A percentile compares a stretch with the other conserved stretches of the same genome.
These are phyloP conservation scores for Bembecia ichneumoniformis DNA, from an alignment of 2,888 invertebrate genomes.

Conservation along the genomic window DNA sequence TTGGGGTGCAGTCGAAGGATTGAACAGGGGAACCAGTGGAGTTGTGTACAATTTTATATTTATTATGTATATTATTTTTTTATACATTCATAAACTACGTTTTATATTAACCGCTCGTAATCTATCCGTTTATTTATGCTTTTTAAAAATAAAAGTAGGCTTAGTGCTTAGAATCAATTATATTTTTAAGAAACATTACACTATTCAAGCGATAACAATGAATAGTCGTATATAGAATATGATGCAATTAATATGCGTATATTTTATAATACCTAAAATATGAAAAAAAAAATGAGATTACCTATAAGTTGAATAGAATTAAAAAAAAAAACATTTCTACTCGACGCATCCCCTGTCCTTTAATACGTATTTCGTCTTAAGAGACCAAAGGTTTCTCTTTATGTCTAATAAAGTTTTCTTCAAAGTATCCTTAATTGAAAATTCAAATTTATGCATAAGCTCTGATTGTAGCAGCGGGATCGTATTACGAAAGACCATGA, in stretches of 20 bases:
- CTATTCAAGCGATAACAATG: too few species aligned
- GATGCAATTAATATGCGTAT: not conserved
- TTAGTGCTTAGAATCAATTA: not conserved
- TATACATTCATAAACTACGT: not conserved
- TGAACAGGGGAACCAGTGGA: constrained; percentile 27
- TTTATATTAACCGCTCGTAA: not conserved
- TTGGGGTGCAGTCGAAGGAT: constrained; percentile 50
- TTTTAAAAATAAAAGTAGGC: not conserved
- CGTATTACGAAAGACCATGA: constrained; percentile 24
- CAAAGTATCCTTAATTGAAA: constrained; percentile 70
- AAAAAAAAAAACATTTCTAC: constrained; percentile 5
- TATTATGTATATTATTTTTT: not conserved
- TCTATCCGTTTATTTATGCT: too few species aligned
- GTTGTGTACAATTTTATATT: constrained; percentile 5
- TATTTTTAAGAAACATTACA: not conserved
- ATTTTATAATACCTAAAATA: not conserved
- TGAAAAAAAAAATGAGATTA: not conserved
- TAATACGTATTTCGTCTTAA: constrained; percentile 58
- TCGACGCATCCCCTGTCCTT: constrained; percentile 28
- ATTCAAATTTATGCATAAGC: constrained; percentile 73
- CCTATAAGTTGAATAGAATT: too few species aligned
- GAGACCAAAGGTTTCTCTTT: constrained; percentile 69
- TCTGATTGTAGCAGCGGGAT: constrained; percentile 59
- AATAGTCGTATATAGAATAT: not conserved
- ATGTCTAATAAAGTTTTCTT: constrained; percentile 70